Evolutionary conservation across 53 echinoderm and acorn worm species (phyloP).

Genomic region (Mesocentrotus franciscanus): DNA sequence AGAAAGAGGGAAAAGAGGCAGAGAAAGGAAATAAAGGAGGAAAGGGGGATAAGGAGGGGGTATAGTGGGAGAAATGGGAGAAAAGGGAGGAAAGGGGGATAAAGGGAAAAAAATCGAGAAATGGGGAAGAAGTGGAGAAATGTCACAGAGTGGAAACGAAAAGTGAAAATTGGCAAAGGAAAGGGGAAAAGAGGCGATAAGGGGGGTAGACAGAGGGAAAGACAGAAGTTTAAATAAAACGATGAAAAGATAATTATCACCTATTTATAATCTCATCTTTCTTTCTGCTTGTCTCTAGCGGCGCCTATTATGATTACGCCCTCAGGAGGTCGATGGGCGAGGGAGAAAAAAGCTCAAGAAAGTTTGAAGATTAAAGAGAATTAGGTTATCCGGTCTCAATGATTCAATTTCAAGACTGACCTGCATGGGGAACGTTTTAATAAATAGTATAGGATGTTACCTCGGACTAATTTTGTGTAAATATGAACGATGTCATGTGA

Average conservation of each 20-base stretch:
- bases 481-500: not conserved
- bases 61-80: not conserved
- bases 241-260: no score
- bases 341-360: not conserved
- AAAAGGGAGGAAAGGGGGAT: not conserved
- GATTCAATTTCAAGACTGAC: not conserved
- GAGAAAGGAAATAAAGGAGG: not conserved
- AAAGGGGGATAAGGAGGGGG: not conserved
- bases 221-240: no score
- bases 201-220: not conserved
- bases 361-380: not conserved
- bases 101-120: not conserved
- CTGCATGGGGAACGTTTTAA: not conserved
- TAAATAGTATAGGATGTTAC: not conserved
- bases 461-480: not conserved
- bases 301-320: not conserved
- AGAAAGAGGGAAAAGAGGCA: not conserved
- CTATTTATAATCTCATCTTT: not conserved
- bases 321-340: not conserved
- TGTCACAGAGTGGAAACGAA: not conserved
- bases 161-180: not conserved
- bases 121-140: not conserved
- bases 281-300: not conserved
- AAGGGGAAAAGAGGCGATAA: not conserved
- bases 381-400: not conserved